Conservation (phyloP, 1,140 invertebrate species). For the Procambarus virginalis region DNA sequence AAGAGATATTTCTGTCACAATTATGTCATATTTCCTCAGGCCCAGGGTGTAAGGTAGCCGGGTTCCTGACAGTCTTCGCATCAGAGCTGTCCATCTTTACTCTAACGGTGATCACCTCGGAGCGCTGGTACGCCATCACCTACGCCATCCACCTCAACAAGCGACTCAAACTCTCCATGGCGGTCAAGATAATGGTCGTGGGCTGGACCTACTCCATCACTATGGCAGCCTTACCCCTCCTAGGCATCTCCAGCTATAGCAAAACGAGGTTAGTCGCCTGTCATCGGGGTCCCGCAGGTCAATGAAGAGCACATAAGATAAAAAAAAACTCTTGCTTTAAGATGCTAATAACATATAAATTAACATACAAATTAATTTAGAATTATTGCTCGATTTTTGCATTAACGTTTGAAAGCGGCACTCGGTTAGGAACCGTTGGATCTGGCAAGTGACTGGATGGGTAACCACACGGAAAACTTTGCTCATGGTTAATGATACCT, state of each 20-base stretch:
- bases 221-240: constrained; percentile 84
- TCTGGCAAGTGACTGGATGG: too few species aligned
- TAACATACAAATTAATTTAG: too few species aligned
- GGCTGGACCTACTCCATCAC: constrained; percentile 85
- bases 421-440: too few species aligned
- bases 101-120: constrained; percentile 88
- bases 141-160: constrained; percentile 88
- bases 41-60: constrained; percentile 86
- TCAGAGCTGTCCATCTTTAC: constrained; percentile 91
- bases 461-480: too few species aligned
- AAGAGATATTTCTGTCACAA: background rate
- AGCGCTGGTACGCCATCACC: constrained; percentile 92
- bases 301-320: too few species aligned
- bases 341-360: too few species aligned
- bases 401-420: too few species aligned
- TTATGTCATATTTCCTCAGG: constrained; percentile 71
- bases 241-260: constrained; percentile 87
- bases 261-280: constrained; percentile 79
- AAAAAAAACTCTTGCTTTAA: too few species aligned
- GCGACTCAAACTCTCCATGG: constrained; percentile 80
- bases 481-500: too few species aligned
- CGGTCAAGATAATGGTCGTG: constrained; percentile 80
- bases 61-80: constrained; percentile 91
- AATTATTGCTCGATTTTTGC: too few species aligned
- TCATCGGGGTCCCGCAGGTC: too few species aligned